Evolutionary conservation across 2,113 vertebrate genomes (phyloP).

Genomic region (Emydura subglobosa): DNA sequence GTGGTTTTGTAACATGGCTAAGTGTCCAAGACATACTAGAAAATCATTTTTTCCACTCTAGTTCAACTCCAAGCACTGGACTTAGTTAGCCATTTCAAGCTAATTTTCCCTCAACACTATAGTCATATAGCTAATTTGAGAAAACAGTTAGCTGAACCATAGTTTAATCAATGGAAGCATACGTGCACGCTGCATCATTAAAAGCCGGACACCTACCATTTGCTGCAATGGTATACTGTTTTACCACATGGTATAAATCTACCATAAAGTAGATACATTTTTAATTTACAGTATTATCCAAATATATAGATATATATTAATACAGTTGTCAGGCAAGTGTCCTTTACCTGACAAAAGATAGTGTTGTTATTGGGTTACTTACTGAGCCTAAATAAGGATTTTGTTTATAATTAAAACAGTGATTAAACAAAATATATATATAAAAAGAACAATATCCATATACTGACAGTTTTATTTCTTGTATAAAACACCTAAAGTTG

Average conservation of each 20-base stretch:
- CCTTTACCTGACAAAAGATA: neutral
- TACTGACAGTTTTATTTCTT: too few species aligned
- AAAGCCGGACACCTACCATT: neutral
- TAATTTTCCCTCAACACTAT: neutral
- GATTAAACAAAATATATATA: neutral
- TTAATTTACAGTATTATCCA: neutral
- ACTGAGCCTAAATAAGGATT: neutral
- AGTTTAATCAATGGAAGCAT: neutral
- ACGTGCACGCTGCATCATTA: accelerated
- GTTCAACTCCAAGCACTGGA: neutral
- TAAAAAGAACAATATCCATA: neutral
- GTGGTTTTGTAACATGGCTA: neutral
- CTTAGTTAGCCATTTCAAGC: neutral
- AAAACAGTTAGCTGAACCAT: accelerated
- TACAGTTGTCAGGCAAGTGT: neutral
- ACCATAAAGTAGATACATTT: neutral
- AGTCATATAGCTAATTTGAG: neutral
- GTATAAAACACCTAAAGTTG: neutral
- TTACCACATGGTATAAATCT: too few species aligned
- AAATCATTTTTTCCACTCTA: neutral
- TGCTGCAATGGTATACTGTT: too few species aligned
- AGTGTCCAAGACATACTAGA: neutral
- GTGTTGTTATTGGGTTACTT: neutral
- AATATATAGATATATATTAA: neutral
- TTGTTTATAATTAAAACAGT: neutral